phyloP scores from a whole-genome alignment of 2,797 vertebrate species.

The Pseudochirops corinnae region DNA sequence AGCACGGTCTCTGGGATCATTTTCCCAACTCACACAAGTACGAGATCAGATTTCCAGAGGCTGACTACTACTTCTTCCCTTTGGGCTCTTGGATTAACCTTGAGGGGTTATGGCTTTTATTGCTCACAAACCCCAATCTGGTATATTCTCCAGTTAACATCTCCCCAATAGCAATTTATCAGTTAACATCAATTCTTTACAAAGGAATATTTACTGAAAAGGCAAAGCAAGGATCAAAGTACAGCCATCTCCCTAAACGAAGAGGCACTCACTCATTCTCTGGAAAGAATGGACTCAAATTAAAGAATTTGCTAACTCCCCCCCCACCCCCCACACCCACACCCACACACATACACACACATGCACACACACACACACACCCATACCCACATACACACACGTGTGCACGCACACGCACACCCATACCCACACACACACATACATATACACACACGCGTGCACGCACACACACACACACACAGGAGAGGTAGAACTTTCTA shows the following conservation, averaged over 20 bases:
- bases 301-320: not conserved
- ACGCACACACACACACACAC: too few relatives aligned
- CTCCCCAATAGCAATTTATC: not conserved
- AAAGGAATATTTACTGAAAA: not conserved
- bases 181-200: not conserved
- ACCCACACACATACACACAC: too few relatives aligned
- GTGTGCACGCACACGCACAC: too few relatives aligned
- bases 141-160: not conserved
- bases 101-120: not conserved
- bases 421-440: too few relatives aligned
- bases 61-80: not conserved
- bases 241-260: not conserved
- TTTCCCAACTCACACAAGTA: not conserved
- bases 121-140: not conserved
- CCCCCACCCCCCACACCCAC: too few relatives aligned
- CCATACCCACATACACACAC: too few relatives aligned
- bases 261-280: not conserved
- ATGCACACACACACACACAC: too few relatives aligned
- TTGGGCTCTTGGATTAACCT: not conserved
- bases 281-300: not conserved
- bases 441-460: too few relatives aligned
- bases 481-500: not conserved
- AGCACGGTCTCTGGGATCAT: not conserved
- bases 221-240: not conserved
- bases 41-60: not conserved